Base-by-base conservation (phyloP, 37 sponge, comb jelly and placozoan species). In the Bolinopsis microptera region DNA sequence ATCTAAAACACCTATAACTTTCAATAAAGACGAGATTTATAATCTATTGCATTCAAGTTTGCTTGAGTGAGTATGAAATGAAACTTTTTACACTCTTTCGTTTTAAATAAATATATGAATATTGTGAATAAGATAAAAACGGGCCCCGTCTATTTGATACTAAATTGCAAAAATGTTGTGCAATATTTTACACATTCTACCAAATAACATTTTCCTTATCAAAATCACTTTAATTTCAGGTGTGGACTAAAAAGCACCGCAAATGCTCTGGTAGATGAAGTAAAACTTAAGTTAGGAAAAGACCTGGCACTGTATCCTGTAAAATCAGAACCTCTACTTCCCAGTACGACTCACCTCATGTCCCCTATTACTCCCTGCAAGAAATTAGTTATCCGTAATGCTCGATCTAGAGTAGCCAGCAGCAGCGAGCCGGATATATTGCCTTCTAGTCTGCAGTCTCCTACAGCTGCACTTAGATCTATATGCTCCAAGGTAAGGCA, bases 21-120 rank as follows among this genome's bases (percentile, higher is more conserved):
- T 86, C 61, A 41, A 86, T 26, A 86, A 86, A 25, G 90, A 86
- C 39, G 90, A 86, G 61, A 39, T 86, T n/a, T 86, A 41, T 34
- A 40, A 86, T n/a, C 28, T 86, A 23, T 48, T 86, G 23, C 90
- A 86, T 40, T 86, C 90, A 3, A 86, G 38, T 23, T n/a, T 86
- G 13, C 61, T 86, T 39, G 90, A 86, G 90, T 86, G 48, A 86
- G 90, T 72, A 48, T 48, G 13, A 48, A 48, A 18, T 48, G 61
- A 48, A 48, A 13, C 61, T 48, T 18, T 48, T 48, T n/a, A n/a
- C n/a, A n/a, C n/a, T n/a, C n/a, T n/a, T n/a, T n/a, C n/a, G n/a
- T n/a, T n/a, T n/a, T n/a, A n/a, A n/a, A n/a, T n/a, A n/a, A n/a
- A n/a, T n/a, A n/a, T n/a, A n/a, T n/a, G n/a, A n/a, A n/a, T n/a